A percentile compares a stretch with the other conserved stretches of the same genome.
Conservation (phyloP, 2,113 vertebrate species). For the Salvelinus sp. region DNA sequence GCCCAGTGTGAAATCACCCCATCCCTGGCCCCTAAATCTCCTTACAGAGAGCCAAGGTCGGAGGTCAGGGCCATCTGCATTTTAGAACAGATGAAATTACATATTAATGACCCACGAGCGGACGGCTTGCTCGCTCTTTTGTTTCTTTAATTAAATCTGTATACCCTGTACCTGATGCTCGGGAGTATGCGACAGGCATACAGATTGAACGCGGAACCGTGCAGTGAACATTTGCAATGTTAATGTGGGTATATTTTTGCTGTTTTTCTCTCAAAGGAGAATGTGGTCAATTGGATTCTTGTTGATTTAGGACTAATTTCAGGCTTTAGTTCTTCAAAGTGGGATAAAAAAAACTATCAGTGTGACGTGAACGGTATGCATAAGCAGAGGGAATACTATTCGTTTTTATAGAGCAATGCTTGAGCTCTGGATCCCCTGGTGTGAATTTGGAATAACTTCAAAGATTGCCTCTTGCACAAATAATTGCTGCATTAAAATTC, state of each 20-base stretch:
- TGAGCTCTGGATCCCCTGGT: conserved; percentile 51
- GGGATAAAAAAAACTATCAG: conserved; percentile 50
- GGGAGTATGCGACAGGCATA: conserved; percentile 22
- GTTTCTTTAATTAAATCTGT: conserved; percentile 57
- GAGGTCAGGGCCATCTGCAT: conserved; percentile 54
- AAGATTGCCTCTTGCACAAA: conserved; percentile 32
- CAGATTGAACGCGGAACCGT: conserved; percentile 40
- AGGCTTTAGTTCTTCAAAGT: conserved; percentile 45
- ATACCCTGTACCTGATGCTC: conserved; percentile 22
- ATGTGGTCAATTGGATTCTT: conserved; percentile 45
- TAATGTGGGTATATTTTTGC: conserved; percentile 46
- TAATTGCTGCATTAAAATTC: not conserved
- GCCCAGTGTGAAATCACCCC: conserved; percentile 37
- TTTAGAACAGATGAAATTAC: conserved; percentile 57
- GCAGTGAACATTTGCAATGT: conserved; percentile 55
- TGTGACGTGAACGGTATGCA: conserved; percentile 41
- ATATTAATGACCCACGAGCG: conserved; percentile 61
- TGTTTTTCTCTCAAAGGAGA: conserved; percentile 36
- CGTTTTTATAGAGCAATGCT: conserved; percentile 50
- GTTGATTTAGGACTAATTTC: conserved; percentile 58
- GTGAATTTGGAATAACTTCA: conserved; percentile 63
- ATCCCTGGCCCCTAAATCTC: conserved; percentile 14
- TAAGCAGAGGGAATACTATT: conserved; percentile 41
- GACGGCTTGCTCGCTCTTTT: conserved; percentile 38
- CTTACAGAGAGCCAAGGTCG: conserved; percentile 44